Percentiles rank a stretch among this genome's conserved stretches.
Evolutionary conservation across 1,140 invertebrate species (phyloP).

Genomic region (Drosophila bipectinata): DNA sequence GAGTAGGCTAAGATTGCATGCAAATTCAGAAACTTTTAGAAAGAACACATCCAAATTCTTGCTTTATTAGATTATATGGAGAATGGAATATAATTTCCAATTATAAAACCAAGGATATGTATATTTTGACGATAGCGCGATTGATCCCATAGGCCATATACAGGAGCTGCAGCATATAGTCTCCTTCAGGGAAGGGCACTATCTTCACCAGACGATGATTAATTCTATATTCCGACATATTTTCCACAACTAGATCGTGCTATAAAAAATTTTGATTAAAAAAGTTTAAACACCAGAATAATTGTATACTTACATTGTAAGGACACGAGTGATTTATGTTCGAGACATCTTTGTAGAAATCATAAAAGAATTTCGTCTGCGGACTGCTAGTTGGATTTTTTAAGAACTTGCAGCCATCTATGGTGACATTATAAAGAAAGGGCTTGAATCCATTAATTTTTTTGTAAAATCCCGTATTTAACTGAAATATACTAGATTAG

Average conservation of each 20-base stretch:
- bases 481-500: not conserved
- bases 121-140: not conserved
- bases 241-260: not conserved
- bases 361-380: not conserved
- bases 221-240: not conserved
- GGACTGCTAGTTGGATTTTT: not conserved
- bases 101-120: too few species aligned
- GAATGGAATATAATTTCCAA: too few species aligned
- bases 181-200: not conserved
- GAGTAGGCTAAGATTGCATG: constrained; percentile 9
- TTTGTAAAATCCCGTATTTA: not conserved
- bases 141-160: not conserved
- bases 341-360: not conserved
- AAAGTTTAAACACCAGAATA: not conserved
- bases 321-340: not conserved
- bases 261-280: not conserved
- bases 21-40: not conserved
- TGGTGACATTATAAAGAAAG: not conserved
- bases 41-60: too few species aligned
- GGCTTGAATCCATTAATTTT: not conserved
- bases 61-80: not conserved
- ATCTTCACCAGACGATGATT: not conserved
- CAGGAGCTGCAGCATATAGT: not conserved
- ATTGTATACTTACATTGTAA: not conserved
- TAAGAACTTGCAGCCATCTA: not conserved